Base-by-base conservation (phyloP, 2,888 invertebrate genomes). In the Cantharis lateralis region DNA sequence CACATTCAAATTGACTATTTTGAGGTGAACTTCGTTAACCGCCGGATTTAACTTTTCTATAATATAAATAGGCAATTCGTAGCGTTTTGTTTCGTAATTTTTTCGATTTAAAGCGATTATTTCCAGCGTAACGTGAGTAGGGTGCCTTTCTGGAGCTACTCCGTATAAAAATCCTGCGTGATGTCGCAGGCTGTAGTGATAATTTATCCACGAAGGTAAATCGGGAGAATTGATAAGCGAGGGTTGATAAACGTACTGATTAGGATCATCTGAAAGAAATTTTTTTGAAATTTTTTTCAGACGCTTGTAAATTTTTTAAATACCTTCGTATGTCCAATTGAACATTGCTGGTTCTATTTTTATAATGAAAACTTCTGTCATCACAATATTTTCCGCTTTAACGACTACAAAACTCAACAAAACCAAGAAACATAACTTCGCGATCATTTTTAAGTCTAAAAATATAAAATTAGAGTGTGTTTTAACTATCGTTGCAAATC, bases 1-100 rank as follows among this genome's bases (percentile, higher is more conserved):
- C 72, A 96, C 95, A 85, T 97, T 96, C 20, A 96, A 89, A 87
- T 97, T 97, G 86, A 96, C 95, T 69, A 97, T 95, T 88, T 97
- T 97, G 84, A 97, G 89, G 85, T 96, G 94, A 5, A 96, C 93
- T 84, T 96, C 93, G 85, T 94, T 93, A 64, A 91, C 91, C 0
- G 95, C 93, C 79, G 93, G 91, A 80, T 91, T 92, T 76, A 90
- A 88, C 84, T 94, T 95, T 15, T 92, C 91, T 3, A 90, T 89
- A 13, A 96, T 91, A 72, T 91, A 91, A 74, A 96, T 89, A 0
- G 91, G 90, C 10, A 95, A 86, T 0, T 92, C 88, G 62, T 91
- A 89, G 16, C 91, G 90, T 1, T 93, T 90, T 0, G 95, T 95
- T 84, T 95, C 94, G 86, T 94, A 96, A 70, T 93, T 95, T 83